These are phyloP conservation scores for Lasioglossum calceatum DNA, from an alignment of 2,888 invertebrate species.

Conservation along the genomic window DNA sequence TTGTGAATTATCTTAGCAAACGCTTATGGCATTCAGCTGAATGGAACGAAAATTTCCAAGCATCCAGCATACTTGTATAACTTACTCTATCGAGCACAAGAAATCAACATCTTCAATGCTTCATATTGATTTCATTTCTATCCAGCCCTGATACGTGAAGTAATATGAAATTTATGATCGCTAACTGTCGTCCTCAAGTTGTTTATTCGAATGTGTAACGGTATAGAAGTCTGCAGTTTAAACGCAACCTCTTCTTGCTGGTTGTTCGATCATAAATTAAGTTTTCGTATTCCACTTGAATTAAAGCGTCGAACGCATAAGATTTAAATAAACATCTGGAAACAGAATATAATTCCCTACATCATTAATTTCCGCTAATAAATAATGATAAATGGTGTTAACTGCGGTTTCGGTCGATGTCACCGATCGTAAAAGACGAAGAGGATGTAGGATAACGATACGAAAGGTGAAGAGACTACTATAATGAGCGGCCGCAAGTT, in stretches of 20 bases:
- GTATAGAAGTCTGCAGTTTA: not conserved
- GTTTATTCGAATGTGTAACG: not conserved
- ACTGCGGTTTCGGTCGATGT: not conserved
- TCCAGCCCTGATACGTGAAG: not conserved
- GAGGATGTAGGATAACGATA: not conserved
- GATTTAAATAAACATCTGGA: not conserved
- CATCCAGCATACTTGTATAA: not conserved
- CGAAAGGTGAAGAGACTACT: not conserved
- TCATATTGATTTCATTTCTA: not conserved
- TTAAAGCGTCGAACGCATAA: not conserved
- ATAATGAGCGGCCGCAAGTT: conserved; percentile 20
- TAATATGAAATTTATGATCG: not conserved
- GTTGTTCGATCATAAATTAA: not conserved
- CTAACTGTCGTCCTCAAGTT: not conserved
- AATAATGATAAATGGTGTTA: not conserved
- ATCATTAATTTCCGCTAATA: not conserved
- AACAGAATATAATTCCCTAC: not conserved
- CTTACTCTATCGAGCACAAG: not conserved
- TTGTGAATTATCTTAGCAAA: too few relatives aligned
- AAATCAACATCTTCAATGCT: not conserved
- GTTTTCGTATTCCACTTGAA: not conserved
- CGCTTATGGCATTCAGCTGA: too few relatives aligned
- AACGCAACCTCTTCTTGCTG: not conserved
- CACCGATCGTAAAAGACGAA: not conserved
- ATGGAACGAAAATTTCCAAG: not conserved